phyloP scores from a whole-genome alignment of 2,113 vertebrate species.

The Oceanodroma tethys region DNA sequence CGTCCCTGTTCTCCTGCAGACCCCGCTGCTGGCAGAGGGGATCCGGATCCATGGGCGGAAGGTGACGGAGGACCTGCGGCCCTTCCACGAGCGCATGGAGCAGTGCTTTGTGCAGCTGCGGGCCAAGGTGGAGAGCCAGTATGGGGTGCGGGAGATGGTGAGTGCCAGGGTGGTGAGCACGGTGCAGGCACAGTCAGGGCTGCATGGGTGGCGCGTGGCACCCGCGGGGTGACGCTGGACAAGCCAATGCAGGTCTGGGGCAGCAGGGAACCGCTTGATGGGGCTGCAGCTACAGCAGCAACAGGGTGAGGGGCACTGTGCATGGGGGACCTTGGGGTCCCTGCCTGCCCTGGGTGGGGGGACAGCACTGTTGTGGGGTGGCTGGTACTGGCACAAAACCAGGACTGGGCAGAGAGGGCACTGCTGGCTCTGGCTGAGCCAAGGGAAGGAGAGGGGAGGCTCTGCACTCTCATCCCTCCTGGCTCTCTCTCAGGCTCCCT shows the following conservation, averaged over 20 bases:
- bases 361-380: neutral
- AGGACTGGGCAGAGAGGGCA: neutral
- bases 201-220: fast-evolving
- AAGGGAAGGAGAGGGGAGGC: neutral
- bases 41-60: slow-evolving; percentile 45
- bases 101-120: slow-evolving; percentile 56
- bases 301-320: neutral
- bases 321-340: no score
- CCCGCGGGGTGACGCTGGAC: fast-evolving
- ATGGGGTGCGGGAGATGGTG: slow-evolving; percentile 39
- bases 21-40: slow-evolving; percentile 53
- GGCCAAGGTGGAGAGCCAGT: slow-evolving; percentile 64
- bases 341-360: neutral
- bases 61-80: slow-evolving; percentile 54
- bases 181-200: neutral
- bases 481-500: neutral
- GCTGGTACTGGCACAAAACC: neutral
- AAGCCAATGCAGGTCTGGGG: fast-evolving
- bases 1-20: neutral
- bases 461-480: neutral
- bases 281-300: neutral
- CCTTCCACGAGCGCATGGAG: slow-evolving; percentile 68
- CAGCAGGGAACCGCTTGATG: neutral
- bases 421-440: neutral
- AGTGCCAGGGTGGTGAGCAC: fast-evolving